Evolutionary conservation across 2,888 invertebrate genomes (phyloP).

Genomic region (Phaedon cochleariae): DNA sequence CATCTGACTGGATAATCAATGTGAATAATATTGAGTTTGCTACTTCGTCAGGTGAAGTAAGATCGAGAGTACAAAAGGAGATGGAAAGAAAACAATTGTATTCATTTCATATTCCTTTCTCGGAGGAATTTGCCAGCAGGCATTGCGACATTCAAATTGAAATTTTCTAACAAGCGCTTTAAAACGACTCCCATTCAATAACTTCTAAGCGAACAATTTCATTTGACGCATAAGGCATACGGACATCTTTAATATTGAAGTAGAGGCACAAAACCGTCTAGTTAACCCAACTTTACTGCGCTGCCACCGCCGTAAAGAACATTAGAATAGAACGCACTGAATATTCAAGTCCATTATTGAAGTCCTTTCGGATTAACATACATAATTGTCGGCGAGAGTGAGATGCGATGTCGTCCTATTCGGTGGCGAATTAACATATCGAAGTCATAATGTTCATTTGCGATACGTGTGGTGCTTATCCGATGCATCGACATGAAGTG

Average conservation of each 20-base stretch:
- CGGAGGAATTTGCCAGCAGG: no score
- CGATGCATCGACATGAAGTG: slow-evolving; percentile 33
- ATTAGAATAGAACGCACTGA: slow-evolving; percentile 44
- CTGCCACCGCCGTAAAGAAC: slow-evolving; percentile 41
- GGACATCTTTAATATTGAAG: slow-evolving; percentile 12
- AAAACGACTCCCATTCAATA: slow-evolving; percentile 4
- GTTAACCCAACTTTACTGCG: slow-evolving; percentile 45
- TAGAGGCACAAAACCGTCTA: slow-evolving; percentile 29
- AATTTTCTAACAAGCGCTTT: not conserved
- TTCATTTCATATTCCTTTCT: no score
- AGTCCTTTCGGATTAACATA: slow-evolving; percentile 51
- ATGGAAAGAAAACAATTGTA: no score
- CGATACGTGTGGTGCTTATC: slow-evolving; percentile 35
- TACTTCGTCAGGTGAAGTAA: no score
- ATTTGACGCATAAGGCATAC: slow-evolving; percentile 20
- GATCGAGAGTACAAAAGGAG: no score
- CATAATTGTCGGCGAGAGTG: slow-evolving; percentile 50
- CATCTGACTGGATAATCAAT: no score
- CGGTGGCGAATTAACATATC: slow-evolving; percentile 49
- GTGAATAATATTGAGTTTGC: no score
- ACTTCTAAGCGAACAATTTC: slow-evolving; percentile 26
- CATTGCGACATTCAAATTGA: not conserved
- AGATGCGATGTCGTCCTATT: slow-evolving; percentile 43
- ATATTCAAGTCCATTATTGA: slow-evolving; percentile 49
- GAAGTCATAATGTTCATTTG: slow-evolving; percentile 54